Percentiles rank a stretch among this genome's conserved stretches.
Evolutionary conservation across 2,113 vertebrate genomes (phyloP).

Genomic region (Columba livia): DNA sequence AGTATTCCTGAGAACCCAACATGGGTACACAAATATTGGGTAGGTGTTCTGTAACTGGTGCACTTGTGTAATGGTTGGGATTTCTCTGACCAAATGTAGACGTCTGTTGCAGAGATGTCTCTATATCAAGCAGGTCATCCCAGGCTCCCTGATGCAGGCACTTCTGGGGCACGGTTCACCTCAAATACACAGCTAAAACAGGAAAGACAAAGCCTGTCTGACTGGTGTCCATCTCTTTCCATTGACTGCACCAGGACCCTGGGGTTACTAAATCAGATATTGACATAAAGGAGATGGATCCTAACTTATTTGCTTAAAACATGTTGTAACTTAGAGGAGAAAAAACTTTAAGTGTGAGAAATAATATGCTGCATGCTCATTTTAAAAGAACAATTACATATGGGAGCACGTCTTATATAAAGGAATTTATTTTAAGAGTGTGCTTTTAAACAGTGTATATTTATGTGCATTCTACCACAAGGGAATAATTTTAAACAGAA

Average conservation of each 20-base stretch:
- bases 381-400: slow-evolving; percentile 33
- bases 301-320: not conserved
- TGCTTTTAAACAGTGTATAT: slow-evolving; percentile 41
- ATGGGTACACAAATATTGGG: not conserved
- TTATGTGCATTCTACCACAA: slow-evolving; percentile 46
- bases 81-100: not conserved
- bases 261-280: not conserved
- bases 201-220: not conserved
- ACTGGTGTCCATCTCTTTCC: not conserved
- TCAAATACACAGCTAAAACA: not conserved
- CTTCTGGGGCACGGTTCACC: not conserved
- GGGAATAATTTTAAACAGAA: slow-evolving; percentile 64
- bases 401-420: not conserved
- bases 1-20: not conserved
- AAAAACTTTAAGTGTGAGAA: not conserved
- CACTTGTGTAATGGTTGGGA: not conserved
- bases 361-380: not conserved
- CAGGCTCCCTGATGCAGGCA: not conserved
- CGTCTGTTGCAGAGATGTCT: accelerated
- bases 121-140: not conserved
- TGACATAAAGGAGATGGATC: not conserved
- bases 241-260: not conserved
- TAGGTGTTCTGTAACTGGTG: not conserved
- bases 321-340: not conserved
- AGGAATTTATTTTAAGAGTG: slow-evolving; percentile 20